These are phyloP conservation scores for Cygnus buccinator DNA, from an alignment of 2,113 vertebrate species.

Conservation along the genomic window DNA sequence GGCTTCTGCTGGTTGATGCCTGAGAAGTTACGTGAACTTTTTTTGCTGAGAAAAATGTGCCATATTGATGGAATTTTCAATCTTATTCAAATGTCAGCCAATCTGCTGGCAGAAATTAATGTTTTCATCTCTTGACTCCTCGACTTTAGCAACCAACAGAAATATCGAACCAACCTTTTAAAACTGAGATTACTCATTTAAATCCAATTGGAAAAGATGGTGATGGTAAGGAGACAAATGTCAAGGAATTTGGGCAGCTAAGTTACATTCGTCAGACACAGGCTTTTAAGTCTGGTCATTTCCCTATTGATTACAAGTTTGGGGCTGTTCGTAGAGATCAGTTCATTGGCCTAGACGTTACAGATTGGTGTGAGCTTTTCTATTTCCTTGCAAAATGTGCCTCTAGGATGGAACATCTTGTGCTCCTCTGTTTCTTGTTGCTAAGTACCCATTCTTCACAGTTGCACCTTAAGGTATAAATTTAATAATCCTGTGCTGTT, in stretches of 20 bases:
- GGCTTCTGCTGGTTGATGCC: conserved; percentile 10
- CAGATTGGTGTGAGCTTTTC: conserved; percentile 10
- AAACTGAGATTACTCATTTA: conserved; percentile 51
- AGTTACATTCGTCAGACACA: not conserved
- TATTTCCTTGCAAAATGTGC: conserved; percentile 2
- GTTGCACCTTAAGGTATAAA: conserved; percentile 21
- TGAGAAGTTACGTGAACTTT: conserved; percentile 38
- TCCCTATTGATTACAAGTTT: not conserved
- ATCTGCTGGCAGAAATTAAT: conserved; percentile 33
- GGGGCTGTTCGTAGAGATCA: conserved; percentile 9
- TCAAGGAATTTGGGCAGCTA: not conserved
- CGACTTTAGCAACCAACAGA: conserved; percentile 15
- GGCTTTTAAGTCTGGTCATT: conserved; percentile 30
- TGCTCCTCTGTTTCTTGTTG: conserved; percentile 70
- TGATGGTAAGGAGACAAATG: conserved; percentile 20
- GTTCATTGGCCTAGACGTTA: not conserved
- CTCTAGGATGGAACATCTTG: conserved; percentile 43
- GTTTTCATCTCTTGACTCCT: conserved; percentile 53
- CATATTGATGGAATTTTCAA: conserved; percentile 32
- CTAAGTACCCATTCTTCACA: conserved; percentile 65
- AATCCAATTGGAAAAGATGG: conserved; percentile 21
- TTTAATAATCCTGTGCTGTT: conserved; percentile 30
- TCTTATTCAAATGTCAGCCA: conserved; percentile 66
- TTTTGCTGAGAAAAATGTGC: conserved; percentile 19
- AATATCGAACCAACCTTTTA: conserved; percentile 66